phyloP scores from a whole-genome alignment of 2,113 vertebrate genomes.

The Menura novaehollandiae region DNA sequence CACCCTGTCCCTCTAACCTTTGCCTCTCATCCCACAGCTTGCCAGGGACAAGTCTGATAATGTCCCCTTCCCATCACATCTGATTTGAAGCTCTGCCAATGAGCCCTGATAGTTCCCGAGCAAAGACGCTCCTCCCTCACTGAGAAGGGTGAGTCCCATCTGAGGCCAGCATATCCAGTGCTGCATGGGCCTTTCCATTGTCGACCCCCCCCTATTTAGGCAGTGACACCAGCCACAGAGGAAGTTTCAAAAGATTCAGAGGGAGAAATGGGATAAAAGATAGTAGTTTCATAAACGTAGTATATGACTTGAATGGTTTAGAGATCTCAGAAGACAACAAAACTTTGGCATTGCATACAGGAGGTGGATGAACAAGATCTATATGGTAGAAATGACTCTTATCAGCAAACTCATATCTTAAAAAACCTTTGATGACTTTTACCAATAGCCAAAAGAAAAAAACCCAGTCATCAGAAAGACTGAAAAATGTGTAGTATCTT shows the following conservation, averaged over 20 bases:
- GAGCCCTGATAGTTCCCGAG: rapidly evolving
- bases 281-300: not conserved
- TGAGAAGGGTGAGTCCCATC: not conserved
- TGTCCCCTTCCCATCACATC: not conserved
- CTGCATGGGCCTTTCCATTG: rapidly evolving
- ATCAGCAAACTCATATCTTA: not conserved
- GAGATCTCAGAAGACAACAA: not conserved
- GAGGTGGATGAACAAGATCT: not conserved
- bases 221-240: rapidly evolving
- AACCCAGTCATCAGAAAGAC: not conserved
- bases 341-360: not conserved
- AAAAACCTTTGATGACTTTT: not conserved
- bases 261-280: not conserved
- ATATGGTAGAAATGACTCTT: not conserved
- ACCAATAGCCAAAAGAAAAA: not conserved
- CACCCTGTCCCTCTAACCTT: not conserved
- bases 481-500: not conserved
- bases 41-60: not conserved
- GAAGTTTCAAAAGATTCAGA: not conserved
- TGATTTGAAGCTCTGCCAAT: not conserved
- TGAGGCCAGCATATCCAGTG: not conserved
- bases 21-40: not conserved
- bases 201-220: not conserved
- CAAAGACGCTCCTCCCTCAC: not conserved
- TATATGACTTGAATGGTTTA: not conserved